Base-by-base conservation (phyloP, 2,797 vertebrate species). In the Eupleurogrammus muticus region DNA sequence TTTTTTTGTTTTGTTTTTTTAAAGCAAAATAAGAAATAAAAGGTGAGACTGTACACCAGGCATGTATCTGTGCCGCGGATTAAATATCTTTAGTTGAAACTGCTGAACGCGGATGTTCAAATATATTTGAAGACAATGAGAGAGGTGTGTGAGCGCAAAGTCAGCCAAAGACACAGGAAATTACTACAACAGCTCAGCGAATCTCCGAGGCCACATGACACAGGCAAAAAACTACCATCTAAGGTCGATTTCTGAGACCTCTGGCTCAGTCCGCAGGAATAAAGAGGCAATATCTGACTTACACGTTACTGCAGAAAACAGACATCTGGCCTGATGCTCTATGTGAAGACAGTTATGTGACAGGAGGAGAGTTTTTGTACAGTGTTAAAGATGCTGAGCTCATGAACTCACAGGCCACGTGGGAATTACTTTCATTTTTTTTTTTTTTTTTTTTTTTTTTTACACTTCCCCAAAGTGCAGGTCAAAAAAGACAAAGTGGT, bases 121-220 rank as follows among this genome's bases (percentile, higher is more conserved):
- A 70, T 2, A 55, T 16, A 38, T 44, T 73, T 20, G 58, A 59
- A 81, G 24, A 57, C 53, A 73, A 64, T 19, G 46, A 68, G 35
- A 55, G 48, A 66, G 14, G 53, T 51, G 67, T 66, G 70, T 55
- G 47, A 3, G 13, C 67, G 54, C 20, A 79, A 65, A 75, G 54
- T 17, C 52, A 28, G 52, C 48, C 61, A 75, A 58, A 77, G 23
- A 60, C 32, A 69, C 77, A 87, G 85, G 84, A 90, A 89, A 80
- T 81, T 59, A 83, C 71, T 51, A 66, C 70, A 75, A 52, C 72
- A 48, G 54, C 70, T 88, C 86, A 67, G 61, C 23, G 10, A 67
- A 84, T 86, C 69, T 84, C 70, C 44, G 80, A 72, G n/a, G 52
- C 40, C 57, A 71, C 71, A 78, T 68, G 73, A 84, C 49, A 57